phyloP scores from a whole-genome alignment of 2,888 invertebrate species.

The Criorhina ranunculi region DNA sequence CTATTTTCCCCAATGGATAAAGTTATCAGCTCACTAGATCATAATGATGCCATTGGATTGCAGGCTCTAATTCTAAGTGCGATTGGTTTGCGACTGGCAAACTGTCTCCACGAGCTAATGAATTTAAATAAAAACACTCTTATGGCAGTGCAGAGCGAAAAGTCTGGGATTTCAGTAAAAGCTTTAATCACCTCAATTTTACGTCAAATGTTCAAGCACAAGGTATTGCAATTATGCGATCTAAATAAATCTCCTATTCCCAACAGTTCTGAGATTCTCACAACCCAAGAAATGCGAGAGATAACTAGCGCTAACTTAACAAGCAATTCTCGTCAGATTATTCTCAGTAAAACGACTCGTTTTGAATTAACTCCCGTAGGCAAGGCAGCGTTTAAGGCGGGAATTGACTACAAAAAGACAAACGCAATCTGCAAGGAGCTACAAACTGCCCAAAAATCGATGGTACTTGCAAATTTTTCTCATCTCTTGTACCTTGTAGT shows the following conservation, averaged over 20 bases:
- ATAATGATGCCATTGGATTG: constrained; percentile 85
- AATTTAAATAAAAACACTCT: constrained; percentile 87
- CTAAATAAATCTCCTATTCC: constrained; percentile 49
- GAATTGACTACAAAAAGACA: constrained; percentile 90
- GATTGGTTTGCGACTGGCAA: constrained; percentile 88
- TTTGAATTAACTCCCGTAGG: constrained; percentile 89
- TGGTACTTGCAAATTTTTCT: constrained; percentile 92
- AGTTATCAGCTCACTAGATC: constrained; percentile 86
- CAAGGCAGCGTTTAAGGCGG: constrained; percentile 93
- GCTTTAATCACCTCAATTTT: constrained; percentile 81
- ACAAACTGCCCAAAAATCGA: constrained; percentile 88
- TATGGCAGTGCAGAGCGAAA: constrained; percentile 87
- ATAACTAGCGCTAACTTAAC: constrained; percentile 61
- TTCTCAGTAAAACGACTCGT: constrained; percentile 84
- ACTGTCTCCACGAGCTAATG: constrained; percentile 85
- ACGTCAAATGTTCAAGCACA: constrained; percentile 83
- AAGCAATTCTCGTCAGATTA: constrained; percentile 78
- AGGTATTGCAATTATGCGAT: constrained; percentile 80
- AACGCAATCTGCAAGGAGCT: constrained; percentile 91
- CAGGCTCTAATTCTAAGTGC: constrained; percentile 89
- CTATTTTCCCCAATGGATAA: constrained; percentile 89
- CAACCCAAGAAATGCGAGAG: constrained; percentile 81
- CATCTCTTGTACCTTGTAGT: constrained; percentile 94
- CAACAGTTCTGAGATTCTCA: constrained; percentile 80
- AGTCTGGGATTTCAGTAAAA: constrained; percentile 80